Evolutionary conservation across 2,888 invertebrate species (phyloP).

Genomic region (Trichopria drosophilae): DNA sequence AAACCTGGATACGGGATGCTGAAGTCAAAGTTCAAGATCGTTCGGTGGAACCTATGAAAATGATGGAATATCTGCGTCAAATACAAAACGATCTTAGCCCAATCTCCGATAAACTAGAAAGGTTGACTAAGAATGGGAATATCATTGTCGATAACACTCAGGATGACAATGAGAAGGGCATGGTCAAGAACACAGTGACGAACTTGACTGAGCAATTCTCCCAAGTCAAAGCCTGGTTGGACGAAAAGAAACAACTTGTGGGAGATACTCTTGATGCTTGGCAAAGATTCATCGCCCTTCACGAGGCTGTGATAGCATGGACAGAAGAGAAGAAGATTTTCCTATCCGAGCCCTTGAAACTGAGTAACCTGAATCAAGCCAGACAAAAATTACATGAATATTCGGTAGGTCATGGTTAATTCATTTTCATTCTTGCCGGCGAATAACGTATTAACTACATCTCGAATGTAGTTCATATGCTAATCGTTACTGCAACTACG

Average conservation of each 20-base stretch:
- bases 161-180: slow-evolving; percentile 75
- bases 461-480: too few species aligned
- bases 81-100: slow-evolving; percentile 75
- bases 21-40: slow-evolving; percentile 83
- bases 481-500: too few species aligned
- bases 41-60: slow-evolving; percentile 73
- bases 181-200: slow-evolving; percentile 75
- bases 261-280: slow-evolving; percentile 87
- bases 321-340: slow-evolving; percentile 79
- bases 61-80: slow-evolving; percentile 77
- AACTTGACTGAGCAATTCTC: slow-evolving; percentile 77
- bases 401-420: slow-evolving; percentile 66
- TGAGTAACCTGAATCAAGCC: slow-evolving; percentile 79
- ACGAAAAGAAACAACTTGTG: slow-evolving; percentile 80
- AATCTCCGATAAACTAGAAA: slow-evolving; percentile 75
- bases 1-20: slow-evolving; percentile 80
- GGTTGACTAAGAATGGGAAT: slow-evolving; percentile 76
- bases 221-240: slow-evolving; percentile 77
- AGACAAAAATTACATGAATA: slow-evolving; percentile 86
- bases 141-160: slow-evolving; percentile 78
- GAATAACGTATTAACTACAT: too few species aligned
- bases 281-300: slow-evolving; percentile 80
- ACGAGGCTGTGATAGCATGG: slow-evolving; percentile 82
- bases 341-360: slow-evolving; percentile 75
- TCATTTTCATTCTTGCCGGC: too few species aligned